A percentile compares a stretch with the other conserved stretches of the same genome.
These are phyloP conservation scores for human DNA, from an alignment of 2,113 vertebrate genomes.

Conservation along the genomic window GRCh38 chr2:217410501-217411000, in stretches of 20 bases:
- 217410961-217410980: conserved; percentile 67
- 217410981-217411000: conserved; percentile 57
- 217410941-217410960: conserved; percentile 73
- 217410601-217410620: conserved; percentile 81
- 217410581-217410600: conserved; percentile 81
- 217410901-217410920: conserved; percentile 62
- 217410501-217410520: background rate
- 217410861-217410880: conserved; percentile 62
- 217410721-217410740: conserved; percentile 82
- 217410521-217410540: conserved; percentile 35
- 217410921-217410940: conserved; percentile 51
- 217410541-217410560: conserved; percentile 76
- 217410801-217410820: conserved; percentile 79
- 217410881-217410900: conserved; percentile 74
- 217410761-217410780: conserved; percentile 85
- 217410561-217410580: conserved; percentile 71
- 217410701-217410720: conserved; percentile 79
- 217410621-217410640: conserved; percentile 70
- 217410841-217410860: conserved; percentile 78
- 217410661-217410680: conserved; percentile 82
- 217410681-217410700: conserved; percentile 74
- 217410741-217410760: conserved; percentile 85
- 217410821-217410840: conserved; percentile 76
- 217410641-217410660: conserved; percentile 78
- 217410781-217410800: conserved; percentile 81